A percentile compares a stretch with the other conserved stretches of the same genome.
Conservation (phyloP, 2,113 vertebrate genomes). For the Odocoileus virginianus region DNA sequence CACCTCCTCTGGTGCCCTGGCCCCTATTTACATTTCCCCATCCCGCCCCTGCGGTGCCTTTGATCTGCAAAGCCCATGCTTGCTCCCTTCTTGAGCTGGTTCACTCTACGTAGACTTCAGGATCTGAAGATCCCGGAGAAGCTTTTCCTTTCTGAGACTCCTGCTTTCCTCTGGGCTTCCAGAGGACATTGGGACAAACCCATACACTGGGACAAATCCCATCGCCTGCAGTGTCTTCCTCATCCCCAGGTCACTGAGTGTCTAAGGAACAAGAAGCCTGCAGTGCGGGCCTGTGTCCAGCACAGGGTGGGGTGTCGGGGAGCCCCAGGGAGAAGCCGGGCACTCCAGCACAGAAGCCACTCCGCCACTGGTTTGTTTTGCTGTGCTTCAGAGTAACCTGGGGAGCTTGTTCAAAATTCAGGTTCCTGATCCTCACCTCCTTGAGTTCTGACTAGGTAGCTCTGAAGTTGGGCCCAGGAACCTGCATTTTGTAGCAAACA, state of each 20-base stretch:
- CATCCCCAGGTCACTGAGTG: not conserved
- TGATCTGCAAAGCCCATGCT: not conserved
- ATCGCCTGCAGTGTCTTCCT: too few species aligned
- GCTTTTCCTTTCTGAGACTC: not conserved
- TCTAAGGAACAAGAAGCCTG: not conserved
- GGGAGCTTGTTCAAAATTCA: not conserved
- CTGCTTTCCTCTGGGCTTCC: not conserved
- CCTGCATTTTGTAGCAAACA: not conserved
- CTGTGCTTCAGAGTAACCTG: not conserved
- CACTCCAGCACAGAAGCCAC: not conserved
- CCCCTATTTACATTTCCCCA: not conserved
- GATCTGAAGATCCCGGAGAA: not conserved
- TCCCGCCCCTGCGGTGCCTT: not conserved
- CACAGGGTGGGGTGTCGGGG: not conserved
- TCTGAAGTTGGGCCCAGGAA: not conserved
- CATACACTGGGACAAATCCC: not conserved
- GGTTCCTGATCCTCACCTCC: not conserved
- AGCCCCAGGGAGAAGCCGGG: not conserved
- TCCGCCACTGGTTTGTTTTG: not conserved
- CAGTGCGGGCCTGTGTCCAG: not conserved
- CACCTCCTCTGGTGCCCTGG: rapidly evolving
- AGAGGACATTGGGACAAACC: not conserved
- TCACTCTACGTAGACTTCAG: not conserved
- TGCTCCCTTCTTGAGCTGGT: not conserved
- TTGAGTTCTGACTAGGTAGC: not conserved